These are phyloP conservation scores for Geotrupes spiniger DNA, from an alignment of 2,888 invertebrate genomes.

Conservation along the genomic window DNA sequence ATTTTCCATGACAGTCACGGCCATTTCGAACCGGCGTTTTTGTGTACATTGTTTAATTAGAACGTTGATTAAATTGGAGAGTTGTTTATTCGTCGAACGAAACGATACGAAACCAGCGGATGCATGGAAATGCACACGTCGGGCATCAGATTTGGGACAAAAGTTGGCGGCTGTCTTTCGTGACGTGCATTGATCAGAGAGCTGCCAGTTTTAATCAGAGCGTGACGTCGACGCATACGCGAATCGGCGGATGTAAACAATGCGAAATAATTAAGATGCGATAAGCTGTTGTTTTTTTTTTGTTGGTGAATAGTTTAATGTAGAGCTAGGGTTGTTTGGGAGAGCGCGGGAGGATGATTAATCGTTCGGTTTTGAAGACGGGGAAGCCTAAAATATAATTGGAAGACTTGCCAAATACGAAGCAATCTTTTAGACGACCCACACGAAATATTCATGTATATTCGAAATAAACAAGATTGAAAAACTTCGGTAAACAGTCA, in stretches of 20 bases:
- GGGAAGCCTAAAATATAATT: no score
- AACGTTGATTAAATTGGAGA: conserved; percentile 4
- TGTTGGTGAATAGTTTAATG: background rate
- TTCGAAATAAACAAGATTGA: no score
- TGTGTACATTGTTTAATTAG: conserved; percentile 6
- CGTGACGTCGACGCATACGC: background rate
- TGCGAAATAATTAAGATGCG: no score
- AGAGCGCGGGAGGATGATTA: no score
- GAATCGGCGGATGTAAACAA: no score
- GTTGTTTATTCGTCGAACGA: conserved; percentile 3
- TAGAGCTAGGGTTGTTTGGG: background rate
- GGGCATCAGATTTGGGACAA: conserved; percentile 1
- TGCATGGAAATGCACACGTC: background rate
- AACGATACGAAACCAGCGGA: background rate
- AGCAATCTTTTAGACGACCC: no score
- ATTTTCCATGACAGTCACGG: no score
- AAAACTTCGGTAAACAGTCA: no score
- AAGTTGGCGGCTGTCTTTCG: conserved; percentile 1
- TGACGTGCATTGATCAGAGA: conserved; percentile 4
- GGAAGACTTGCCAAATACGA: no score
- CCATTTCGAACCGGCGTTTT: background rate
- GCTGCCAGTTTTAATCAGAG: conserved; percentile 3
- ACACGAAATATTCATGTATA: no score
- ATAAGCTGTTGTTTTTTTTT: no score
- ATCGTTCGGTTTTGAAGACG: no score